A percentile compares a stretch with the other conserved stretches of the same genome.
Evolutionary conservation across 2,888 invertebrate species (phyloP).

Genomic region (Platerodrilus igneus): DNA sequence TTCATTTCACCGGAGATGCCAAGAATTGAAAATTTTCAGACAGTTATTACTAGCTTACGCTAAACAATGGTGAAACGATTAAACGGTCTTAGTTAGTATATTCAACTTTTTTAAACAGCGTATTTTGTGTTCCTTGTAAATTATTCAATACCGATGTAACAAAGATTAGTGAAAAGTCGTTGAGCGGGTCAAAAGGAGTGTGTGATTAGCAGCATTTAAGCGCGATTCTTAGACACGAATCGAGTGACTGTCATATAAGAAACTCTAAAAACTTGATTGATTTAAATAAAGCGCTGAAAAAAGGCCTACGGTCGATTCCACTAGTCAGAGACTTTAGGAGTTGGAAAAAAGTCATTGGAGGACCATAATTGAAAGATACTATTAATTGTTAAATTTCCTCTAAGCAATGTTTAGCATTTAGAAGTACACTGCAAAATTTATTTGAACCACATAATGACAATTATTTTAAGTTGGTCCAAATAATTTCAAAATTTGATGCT

Average conservation of each 20-base stretch:
- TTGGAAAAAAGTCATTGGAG: slow-evolving; percentile 12
- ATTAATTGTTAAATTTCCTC: slow-evolving; percentile 21
- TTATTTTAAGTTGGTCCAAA: slow-evolving; percentile 15
- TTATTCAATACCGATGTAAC: slow-evolving; percentile 18
- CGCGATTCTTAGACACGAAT: slow-evolving; percentile 20
- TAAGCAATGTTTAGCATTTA: slow-evolving; percentile 16
- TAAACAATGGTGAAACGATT: slow-evolving; percentile 17
- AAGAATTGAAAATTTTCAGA: background rate
- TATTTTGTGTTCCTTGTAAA: slow-evolving; percentile 27
- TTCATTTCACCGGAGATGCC: background rate
- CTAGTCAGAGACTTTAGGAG: background rate
- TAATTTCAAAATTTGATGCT: slow-evolving; percentile 14
- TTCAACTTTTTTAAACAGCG: slow-evolving; percentile 21
- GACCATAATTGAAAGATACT: slow-evolving; percentile 11
- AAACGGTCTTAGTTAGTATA: slow-evolving; percentile 25
- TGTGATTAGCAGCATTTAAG: too few relatives aligned
- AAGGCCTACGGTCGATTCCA: background rate
- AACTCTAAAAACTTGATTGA: slow-evolving; percentile 17
- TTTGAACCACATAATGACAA: slow-evolving; percentile 14
- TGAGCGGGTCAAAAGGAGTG: too few relatives aligned
- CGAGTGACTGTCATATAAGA: slow-evolving; percentile 15
- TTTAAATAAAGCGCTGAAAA: slow-evolving; percentile 9
- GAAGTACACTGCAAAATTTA: slow-evolving; percentile 8
- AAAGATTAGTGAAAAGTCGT: slow-evolving; percentile 13
- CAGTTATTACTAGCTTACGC: slow-evolving; percentile 14